A percentile compares a stretch with the other conserved stretches of the same genome.
Conservation (phyloP, 2,888 invertebrate species). For the Luperina testacea region DNA sequence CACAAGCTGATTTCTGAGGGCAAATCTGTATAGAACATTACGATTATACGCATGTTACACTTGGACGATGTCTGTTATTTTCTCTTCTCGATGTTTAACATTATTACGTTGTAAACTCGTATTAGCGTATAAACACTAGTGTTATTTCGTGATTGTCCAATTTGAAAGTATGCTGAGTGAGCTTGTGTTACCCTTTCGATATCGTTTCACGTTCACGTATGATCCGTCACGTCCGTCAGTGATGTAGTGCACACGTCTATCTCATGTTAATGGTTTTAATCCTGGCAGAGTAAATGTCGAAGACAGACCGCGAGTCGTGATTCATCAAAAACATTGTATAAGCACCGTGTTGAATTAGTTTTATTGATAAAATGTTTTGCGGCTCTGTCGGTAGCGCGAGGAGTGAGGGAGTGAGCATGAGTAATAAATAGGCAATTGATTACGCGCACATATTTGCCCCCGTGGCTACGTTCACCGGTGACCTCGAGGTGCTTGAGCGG, state of each 20-base stretch:
- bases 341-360: conserved; percentile 43
- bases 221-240: conserved; percentile 43
- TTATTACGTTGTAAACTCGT: conserved; percentile 53
- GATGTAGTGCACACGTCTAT: conserved; percentile 26
- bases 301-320: conserved; percentile 26
- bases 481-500: conserved; percentile 81
- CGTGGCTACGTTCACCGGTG: conserved; percentile 82
- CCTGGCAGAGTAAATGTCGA: conserved; percentile 29
- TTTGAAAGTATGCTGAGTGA: conserved; percentile 59
- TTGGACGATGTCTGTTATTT: conserved; percentile 61
- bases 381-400: conserved; percentile 52
- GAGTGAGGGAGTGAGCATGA: conserved; percentile 63
- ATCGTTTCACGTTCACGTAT: conserved; percentile 52
- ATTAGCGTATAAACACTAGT: conserved; percentile 41
- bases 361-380: conserved; percentile 46
- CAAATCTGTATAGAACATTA: conserved; percentile 4
- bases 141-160: conserved; percentile 41
- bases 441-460: conserved; percentile 78
- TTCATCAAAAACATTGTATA: conserved; percentile 35
- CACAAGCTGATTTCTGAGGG: neutral
- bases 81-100: conserved; percentile 58
- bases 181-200: conserved; percentile 54
- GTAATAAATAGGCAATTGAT: conserved; percentile 72
- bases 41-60: conserved; percentile 18
- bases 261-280: conserved; percentile 25